These are phyloP conservation scores for Nycticorax nycticorax DNA, from an alignment of 2,113 vertebrate genomes.

Conservation along the genomic window DNA sequence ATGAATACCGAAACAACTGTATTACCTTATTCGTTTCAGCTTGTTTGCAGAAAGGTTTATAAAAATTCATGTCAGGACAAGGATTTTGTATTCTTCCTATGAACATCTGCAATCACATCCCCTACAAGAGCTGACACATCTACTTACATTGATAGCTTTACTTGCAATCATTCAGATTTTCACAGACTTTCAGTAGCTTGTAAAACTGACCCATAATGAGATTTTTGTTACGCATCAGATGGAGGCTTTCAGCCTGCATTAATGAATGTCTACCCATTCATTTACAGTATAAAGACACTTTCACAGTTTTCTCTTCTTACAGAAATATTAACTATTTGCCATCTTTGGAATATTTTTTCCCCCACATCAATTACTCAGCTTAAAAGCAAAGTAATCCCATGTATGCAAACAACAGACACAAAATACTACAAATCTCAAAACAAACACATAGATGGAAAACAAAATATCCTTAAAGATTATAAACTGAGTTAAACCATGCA, in stretches of 20 bases:
- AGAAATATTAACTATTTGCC: background rate
- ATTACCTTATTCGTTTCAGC: background rate
- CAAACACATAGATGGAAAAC: background rate
- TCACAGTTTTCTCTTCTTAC: background rate
- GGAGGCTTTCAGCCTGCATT: background rate
- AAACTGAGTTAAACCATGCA: background rate
- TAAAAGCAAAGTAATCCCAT: background rate
- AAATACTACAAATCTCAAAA: background rate
- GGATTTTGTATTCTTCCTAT: background rate
- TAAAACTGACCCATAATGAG: slow-evolving; percentile 6
- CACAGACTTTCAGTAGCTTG: background rate
- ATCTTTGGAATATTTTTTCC: background rate
- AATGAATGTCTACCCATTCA: background rate
- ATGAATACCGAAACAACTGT: background rate
- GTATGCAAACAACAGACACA: background rate
- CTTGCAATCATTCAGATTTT: slow-evolving; percentile 15
- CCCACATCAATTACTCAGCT: background rate
- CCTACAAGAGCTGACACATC: slow-evolving; percentile 17
- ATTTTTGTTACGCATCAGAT: background rate
- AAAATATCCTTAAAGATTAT: background rate
- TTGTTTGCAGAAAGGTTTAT: slow-evolving; percentile 3
- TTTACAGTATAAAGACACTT: background rate
- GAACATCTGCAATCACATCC: background rate
- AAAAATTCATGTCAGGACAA: slow-evolving; percentile 16
- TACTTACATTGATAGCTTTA: background rate